Conservation (phyloP, 2,797 vertebrate genomes). For the Valencia hispanica region DNA sequence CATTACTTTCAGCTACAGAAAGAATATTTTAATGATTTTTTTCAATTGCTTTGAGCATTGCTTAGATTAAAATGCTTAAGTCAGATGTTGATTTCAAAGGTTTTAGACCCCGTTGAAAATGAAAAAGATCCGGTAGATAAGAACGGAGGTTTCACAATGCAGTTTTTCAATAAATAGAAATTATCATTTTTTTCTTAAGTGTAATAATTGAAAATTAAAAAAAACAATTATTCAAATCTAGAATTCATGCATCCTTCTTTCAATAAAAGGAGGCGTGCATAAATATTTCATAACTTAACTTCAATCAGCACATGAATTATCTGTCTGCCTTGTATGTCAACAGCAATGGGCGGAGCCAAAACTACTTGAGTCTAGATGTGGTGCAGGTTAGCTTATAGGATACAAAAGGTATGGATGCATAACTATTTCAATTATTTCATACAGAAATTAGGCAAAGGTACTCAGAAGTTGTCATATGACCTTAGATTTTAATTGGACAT, state of each 20-base stretch:
- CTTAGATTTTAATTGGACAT: no score
- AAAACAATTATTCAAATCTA: neutral
- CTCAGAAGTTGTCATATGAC: no score
- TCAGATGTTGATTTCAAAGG: neutral
- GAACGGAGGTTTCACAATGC: neutral
- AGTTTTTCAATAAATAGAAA: neutral
- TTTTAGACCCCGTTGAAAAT: neutral
- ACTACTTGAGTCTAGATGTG: neutral
- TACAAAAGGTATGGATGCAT: no score
- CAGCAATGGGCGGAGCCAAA: neutral
- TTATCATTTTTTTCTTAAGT: neutral
- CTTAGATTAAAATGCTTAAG: neutral
- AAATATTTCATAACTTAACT: neutral
- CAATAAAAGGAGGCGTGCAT: neutral
- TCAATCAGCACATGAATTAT: neutral
- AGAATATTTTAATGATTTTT: neutral
- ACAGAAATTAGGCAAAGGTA: no score
- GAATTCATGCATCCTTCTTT: neutral
- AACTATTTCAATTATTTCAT: no score
- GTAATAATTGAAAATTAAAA: neutral
- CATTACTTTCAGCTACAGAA: conserved; percentile 7
- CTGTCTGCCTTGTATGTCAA: neutral
- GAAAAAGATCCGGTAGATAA: neutral
- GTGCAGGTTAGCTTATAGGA: neutral
- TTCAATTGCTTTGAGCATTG: neutral